Conservation (phyloP, 2,113 vertebrate genomes). For the Pygoscelis adeliae region DNA sequence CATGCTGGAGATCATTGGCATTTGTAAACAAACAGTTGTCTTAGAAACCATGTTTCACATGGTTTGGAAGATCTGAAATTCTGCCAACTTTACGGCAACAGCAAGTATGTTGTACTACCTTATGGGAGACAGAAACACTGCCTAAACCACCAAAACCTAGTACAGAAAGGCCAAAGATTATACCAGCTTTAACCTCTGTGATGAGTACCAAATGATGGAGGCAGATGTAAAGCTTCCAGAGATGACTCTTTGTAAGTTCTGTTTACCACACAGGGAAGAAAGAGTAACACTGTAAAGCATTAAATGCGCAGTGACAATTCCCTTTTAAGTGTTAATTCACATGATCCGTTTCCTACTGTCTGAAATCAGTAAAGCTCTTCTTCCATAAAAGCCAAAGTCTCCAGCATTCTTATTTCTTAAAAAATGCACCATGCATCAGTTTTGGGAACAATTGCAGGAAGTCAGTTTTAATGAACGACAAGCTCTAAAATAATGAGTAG, state of each 20-base stretch:
- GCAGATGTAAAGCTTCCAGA: neutral
- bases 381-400: neutral
- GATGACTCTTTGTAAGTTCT: neutral
- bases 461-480: neutral
- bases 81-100: neutral
- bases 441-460: slow-evolving; percentile 43
- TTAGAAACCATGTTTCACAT: neutral
- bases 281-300: neutral
- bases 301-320: neutral
- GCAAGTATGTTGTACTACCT: neutral
- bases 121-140: neutral
- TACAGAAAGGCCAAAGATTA: neutral
- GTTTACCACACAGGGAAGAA: neutral
- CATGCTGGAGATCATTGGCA: neutral
- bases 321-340: neutral
- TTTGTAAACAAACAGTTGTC: neutral
- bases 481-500: neutral
- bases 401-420: neutral
- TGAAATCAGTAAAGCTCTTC: neutral
- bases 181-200: neutral
- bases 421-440: neutral
- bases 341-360: neutral
- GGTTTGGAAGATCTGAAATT: neutral
- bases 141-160: neutral
- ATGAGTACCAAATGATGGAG: neutral